Base-by-base conservation (phyloP, 1,140 invertebrate genomes). In the Acromyrmex charruanus region DNA sequence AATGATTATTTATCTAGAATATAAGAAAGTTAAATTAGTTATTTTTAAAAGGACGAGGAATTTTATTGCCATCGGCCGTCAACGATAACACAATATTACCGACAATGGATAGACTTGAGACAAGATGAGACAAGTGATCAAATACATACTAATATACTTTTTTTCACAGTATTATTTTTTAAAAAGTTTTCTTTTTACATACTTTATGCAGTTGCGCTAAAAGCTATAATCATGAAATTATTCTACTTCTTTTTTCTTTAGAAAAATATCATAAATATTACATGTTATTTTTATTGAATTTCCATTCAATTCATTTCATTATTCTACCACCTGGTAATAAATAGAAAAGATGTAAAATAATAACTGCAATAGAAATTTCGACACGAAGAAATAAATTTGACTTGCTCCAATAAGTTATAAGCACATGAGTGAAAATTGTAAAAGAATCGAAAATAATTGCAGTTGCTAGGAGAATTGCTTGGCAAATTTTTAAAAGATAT, bases 81-180 rank as follows among this genome's bases (percentile, higher is more conserved):
- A 88, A 89, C 65, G 77, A 77, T 75, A 61, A 14, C 53, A 6
- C 72, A 63, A 18, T 69, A 66, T 88, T 88, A 88, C 68, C 87
- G 68, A 86, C 68, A 51, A 89, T 16, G 31, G 88, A 61, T 89
- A 86, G 74, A 79, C 69, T 68, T 53, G 49, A 18, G 25, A 71
- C 31, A 21, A 77, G 28, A 53, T 63, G 53, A 6, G 5, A 39
- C 1, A 28, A 55, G 39, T 16, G 14, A 9, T 0, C 14, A 28
- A 65, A 14, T 44, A 44, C 9, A 44, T 44, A 44, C 21, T 44
- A 44, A 9, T 5, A 44, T 44, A 44, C 2, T 44, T 44, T 80
- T 25, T 53, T 16, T 6, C 6, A 35, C 35, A n/a, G 35, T 18
- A 21, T 49, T 35, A 21, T 59, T 58, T 53, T 55, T 16, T 0